Base-by-base conservation (phyloP, 1,140 invertebrate genomes). In the Drosophila miranda region DNA sequence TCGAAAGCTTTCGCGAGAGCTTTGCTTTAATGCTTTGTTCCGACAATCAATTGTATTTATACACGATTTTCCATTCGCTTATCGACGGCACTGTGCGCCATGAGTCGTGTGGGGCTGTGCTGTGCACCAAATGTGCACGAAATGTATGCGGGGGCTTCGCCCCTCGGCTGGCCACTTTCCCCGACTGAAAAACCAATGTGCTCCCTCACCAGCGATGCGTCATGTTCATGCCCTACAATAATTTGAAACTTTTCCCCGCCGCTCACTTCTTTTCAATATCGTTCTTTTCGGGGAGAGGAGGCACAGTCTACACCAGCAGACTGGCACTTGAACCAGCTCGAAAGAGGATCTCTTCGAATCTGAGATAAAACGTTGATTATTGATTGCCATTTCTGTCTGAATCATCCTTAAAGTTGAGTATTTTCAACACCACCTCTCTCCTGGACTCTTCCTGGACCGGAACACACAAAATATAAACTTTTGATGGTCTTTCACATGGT, bases 191-290 rank as follows among this genome's bases (percentile, higher is more conserved):
- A 38, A 13, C 34, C 34, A 38, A 38, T 38, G 34, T 13, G 34
- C 11, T 11, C 34, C 11, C 11, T 11, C 11, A 4, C 11, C 34
- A 38, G 13, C 34, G 34, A 38, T 38, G 34, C 34, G 34, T 38
- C 34, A 38, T 38, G 11, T 11, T 13, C 34, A 38, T 38, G 34
- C 11, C 34, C 34, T 11, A 38, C 34, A 38, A 38, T 13, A 21
- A 21, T 6, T 21, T 48, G 9, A 19, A 48, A 48, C 45, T n/a
- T n/a, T n/a, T n/a, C n/a, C n/a, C n/a, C n/a, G n/a, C n/a, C n/a
- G n/a, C n/a, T 62, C 63, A 45, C 63, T 9, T 21, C 13, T 16
- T 83, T 75, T 78, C 75, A 78, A 71, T n/a, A n/a, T 30, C 30
- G 3, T 16, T 43, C 42, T 11, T 38, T 21, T 38, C 26, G 43